phyloP scores from a whole-genome alignment of 37 sponge, comb jelly and placozoan species.

The Mnemiopsis leidyi region DNA sequence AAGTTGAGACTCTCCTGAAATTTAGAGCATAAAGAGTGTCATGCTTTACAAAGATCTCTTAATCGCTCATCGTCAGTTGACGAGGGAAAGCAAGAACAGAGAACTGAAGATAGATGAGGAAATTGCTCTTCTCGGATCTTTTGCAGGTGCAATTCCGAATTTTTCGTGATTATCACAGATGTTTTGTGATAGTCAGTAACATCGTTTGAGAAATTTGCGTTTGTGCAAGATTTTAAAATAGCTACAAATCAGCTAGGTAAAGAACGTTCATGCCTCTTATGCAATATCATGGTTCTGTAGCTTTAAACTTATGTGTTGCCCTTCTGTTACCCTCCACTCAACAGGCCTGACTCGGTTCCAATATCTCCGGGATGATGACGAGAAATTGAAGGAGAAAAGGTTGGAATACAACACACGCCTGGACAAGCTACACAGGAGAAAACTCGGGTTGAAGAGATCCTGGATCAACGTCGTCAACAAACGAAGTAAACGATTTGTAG shows the following conservation, averaged over 20 bases:
- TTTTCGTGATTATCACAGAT: no score
- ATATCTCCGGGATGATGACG: constrained; percentile 48
- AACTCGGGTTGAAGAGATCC: background rate
- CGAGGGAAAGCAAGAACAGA: background rate
- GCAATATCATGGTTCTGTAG: no score
- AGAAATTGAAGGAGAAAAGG: background rate
- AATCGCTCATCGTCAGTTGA: constrained; percentile 50
- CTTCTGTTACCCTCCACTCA: no score
- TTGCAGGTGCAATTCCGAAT: no score
- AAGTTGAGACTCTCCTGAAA: no score
- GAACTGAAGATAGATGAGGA: constrained; percentile 18
- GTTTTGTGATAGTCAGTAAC: no score
- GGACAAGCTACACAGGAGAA: background rate
- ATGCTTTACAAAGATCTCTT: constrained; percentile 1
- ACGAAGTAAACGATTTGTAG: constrained; percentile 5
- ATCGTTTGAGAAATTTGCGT: no score
- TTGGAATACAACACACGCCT: background rate
- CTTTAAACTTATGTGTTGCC: no score
- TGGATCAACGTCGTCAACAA: constrained; percentile 61
- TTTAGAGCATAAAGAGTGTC: no score
- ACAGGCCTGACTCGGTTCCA: background rate
- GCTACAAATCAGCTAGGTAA: no score
- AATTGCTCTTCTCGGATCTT: constrained; percentile 47
- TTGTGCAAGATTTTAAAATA: no score
- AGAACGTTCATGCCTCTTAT: no score